Conservation (phyloP, 2,113 vertebrate species). For the Leptosomus discolor region DNA sequence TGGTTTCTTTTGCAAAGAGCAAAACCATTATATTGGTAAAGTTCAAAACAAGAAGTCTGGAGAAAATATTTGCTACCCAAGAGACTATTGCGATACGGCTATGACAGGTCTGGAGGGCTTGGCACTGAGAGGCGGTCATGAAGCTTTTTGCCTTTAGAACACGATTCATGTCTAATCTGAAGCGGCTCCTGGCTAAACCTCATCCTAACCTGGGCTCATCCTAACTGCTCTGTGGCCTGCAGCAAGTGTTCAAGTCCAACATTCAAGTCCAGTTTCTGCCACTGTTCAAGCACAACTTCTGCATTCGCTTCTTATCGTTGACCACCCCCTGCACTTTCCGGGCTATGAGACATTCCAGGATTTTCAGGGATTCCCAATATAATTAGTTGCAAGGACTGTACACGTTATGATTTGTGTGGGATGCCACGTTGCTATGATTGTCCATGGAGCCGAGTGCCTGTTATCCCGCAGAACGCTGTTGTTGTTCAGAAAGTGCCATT, state of each 20-base stretch:
- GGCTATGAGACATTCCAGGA: neutral
- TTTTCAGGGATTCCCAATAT: neutral
- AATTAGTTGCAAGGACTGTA: neutral
- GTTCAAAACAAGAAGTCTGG: constrained; percentile 39
- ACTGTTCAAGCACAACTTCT: neutral
- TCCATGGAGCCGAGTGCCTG: neutral
- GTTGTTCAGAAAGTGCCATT: neutral
- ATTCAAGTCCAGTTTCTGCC: neutral
- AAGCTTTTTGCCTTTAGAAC: neutral
- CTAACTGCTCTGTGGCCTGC: neutral
- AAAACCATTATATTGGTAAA: constrained; percentile 2
- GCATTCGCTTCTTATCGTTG: neutral
- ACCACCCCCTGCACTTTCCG: neutral
- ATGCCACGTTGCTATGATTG: neutral
- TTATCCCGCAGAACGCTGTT: neutral
- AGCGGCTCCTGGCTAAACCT: neutral
- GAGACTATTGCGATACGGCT: constrained; percentile 7
- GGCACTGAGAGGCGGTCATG: neutral
- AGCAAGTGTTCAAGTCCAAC: neutral
- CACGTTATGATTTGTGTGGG: neutral
- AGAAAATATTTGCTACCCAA: constrained; percentile 14
- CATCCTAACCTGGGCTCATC: neutral
- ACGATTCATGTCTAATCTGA: neutral
- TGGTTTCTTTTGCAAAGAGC: constrained; percentile 1
- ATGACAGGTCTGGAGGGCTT: neutral